Evolutionary conservation across 2,888 invertebrate genomes (phyloP).

Genomic region (Allolobophora icterica): DNA sequence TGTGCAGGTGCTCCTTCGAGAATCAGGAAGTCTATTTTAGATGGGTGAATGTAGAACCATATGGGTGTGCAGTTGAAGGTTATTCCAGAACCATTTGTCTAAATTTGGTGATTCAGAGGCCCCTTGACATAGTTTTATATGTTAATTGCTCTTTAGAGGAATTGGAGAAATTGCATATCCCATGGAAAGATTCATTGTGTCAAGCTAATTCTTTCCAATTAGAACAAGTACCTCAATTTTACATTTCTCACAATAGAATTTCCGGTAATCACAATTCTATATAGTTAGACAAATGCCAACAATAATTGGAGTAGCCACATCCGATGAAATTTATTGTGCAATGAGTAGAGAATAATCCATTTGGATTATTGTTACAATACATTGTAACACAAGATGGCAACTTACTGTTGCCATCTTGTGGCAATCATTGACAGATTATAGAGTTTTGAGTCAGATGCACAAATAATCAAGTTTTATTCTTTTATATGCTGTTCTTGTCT

Average conservation of each 20-base stretch:
- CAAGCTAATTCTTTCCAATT: background rate
- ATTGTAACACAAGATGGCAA: too few species aligned
- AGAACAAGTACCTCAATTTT: background rate
- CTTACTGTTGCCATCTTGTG: background rate
- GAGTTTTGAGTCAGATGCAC: background rate
- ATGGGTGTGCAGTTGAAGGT: background rate
- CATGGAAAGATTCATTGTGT: background rate
- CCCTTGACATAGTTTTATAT: background rate
- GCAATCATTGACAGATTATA: background rate
- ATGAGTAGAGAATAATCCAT: background rate
- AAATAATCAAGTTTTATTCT: background rate
- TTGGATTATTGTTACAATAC: background rate
- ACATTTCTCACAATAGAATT: too few species aligned
- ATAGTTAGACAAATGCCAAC: background rate
- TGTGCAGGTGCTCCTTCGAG: too few species aligned
- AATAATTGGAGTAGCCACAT: background rate
- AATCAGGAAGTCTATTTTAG: background rate
- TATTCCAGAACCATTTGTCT: background rate
- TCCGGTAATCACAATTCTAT: background rate
- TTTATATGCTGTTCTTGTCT: background rate
- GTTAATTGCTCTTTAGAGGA: background rate
- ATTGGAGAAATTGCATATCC: background rate
- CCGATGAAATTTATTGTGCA: background rate
- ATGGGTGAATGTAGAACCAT: background rate
- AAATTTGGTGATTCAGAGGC: background rate